A percentile compares a stretch with the other conserved stretches of the same genome.
Conservation (phyloP, 2,113 vertebrate genomes). For the Gadus macrocephalus region DNA sequence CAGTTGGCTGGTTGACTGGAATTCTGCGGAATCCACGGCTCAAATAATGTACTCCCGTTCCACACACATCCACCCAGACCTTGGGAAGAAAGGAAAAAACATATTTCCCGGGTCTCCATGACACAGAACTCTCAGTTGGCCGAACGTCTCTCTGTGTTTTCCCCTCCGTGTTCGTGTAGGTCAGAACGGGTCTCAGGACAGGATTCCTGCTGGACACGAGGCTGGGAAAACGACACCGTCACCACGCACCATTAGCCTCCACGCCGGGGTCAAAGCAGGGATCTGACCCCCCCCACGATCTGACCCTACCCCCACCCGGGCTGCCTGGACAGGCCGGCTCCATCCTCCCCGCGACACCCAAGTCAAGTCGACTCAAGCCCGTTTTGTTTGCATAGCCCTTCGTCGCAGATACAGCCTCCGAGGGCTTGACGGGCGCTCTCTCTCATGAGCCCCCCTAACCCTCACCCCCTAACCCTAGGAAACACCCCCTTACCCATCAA, state of each 20-base stretch:
- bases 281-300: not conserved
- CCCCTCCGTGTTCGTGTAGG: not conserved
- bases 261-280: not conserved
- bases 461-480: too few species aligned
- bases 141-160: too few species aligned
- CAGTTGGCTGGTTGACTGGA: too few species aligned
- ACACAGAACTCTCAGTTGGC: too few species aligned
- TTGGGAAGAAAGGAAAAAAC: too few species aligned
- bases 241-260: slow-evolving; percentile 4
- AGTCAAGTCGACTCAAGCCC: not conserved
- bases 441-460: too few species aligned
- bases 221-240: slow-evolving; percentile 3
- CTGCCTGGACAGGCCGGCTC: not conserved
- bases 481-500: too few species aligned
- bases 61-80: too few species aligned
- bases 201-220: not conserved
- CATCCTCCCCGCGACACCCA: not conserved
- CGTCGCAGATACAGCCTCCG: not conserved
- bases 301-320: not conserved
- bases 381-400: not conserved
- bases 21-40: too few species aligned
- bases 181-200: not conserved
- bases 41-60: too few species aligned
- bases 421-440: too few species aligned
- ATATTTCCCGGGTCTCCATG: too few species aligned